Base-by-base conservation (phyloP, 2,888 invertebrate species). In the Actias luna region DNA sequence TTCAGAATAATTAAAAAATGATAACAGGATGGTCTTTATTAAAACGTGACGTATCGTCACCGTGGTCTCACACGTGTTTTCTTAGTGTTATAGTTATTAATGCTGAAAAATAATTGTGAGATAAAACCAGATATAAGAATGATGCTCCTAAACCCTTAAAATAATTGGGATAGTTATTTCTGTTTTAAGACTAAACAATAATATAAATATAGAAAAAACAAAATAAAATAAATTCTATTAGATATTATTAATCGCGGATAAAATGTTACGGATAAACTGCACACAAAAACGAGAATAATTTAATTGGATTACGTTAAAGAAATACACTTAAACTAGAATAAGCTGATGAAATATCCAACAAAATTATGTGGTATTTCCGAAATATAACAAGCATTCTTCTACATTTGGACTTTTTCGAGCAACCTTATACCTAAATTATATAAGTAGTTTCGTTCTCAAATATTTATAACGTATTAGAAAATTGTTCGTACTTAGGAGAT, bases 371-470 rank as follows among this genome's bases (percentile, higher is more conserved):
- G 46, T n/a, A 5, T 42, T n/a, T 52, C 27, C 25, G 16, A 14
- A 27, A 8, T 8, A 50, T 55, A 55, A 16, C 7, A 46, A 46
- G n/a, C 22, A n/a, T n/a, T n/a, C n/a, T n/a, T n/a, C n/a, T n/a
- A n/a, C n/a, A n/a, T n/a, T n/a, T n/a, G n/a, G n/a, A n/a, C n/a
- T n/a, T n/a, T n/a, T n/a, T n/a, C n/a, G n/a, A n/a, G n/a, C n/a
- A n/a, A n/a, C n/a, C n/a, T 55, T 55, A 5, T 2, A 2, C 4
- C 7, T 55, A n/a, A 55, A 29, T 55, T 7, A 55, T 55, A 8
- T 27, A 55, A 16, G 29, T n/a, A 63, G 16, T 63, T 59, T 14
- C 31, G 25, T 29, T 29, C 55, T 55, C 46, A 25, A 29, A 29
- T 55, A 55, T 55, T 29, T 16, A 55, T 55, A n/a, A 29, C n/a